Percentiles rank a stretch among this genome's conserved stretches.
These are phyloP conservation scores for Genyomyrus donnyi DNA, from an alignment of 2,113 vertebrate genomes.

Conservation along the genomic window DNA sequence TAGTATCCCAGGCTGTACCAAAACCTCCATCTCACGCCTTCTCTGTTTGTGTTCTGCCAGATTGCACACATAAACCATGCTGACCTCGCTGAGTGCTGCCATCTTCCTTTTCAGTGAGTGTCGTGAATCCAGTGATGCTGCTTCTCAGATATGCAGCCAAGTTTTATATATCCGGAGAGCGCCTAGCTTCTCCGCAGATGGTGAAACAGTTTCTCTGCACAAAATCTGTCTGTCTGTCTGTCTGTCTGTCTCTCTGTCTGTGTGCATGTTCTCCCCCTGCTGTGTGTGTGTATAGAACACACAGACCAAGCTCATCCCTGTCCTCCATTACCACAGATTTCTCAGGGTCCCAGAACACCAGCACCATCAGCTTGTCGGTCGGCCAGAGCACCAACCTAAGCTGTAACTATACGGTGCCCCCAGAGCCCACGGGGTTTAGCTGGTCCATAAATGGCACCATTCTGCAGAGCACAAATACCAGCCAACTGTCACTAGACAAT, in stretches of 20 bases:
- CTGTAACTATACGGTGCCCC: not conserved
- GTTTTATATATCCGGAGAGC: not conserved
- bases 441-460: not conserved
- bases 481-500: not conserved
- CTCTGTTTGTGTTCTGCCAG: not conserved
- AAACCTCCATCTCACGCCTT: not conserved
- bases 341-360: not conserved
- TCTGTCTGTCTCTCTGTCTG: no score
- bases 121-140: not conserved
- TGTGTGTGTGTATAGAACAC: not conserved
- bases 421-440: not conserved
- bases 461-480: not conserved
- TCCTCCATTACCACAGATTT: not conserved
- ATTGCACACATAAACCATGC: constrained; percentile 2
- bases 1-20: not conserved
- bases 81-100: not conserved
- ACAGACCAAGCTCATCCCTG: not conserved
- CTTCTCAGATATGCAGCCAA: not conserved
- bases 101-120: not conserved
- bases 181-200: not conserved
- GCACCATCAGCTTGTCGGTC: not conserved
- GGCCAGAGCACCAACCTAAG: not conserved
- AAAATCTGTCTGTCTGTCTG: no score
- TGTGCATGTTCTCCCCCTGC: no score
- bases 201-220: not conserved